A percentile compares a stretch with the other conserved stretches of the same genome.
Evolutionary conservation across 2,113 vertebrate species (phyloP).

Genomic region (Cynoglossus semilaevis): DNA sequence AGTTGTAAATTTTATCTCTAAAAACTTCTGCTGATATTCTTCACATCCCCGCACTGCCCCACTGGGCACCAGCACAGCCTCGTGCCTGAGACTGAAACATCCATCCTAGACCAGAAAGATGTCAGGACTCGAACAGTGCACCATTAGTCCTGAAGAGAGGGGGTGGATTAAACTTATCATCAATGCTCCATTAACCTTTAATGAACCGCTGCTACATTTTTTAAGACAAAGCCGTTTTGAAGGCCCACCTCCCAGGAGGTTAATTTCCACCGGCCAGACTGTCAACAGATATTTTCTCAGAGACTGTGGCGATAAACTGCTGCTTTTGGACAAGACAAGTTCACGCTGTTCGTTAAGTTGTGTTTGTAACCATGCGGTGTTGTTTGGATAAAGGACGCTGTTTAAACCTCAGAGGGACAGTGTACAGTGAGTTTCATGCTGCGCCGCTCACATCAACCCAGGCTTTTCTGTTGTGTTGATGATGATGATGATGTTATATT

Average conservation of each 20-base stretch:
- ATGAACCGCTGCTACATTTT: conserved; percentile 54
- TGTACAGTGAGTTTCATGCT: conserved; percentile 27
- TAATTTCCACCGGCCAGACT: neutral
- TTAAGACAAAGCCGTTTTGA: conserved; percentile 52
- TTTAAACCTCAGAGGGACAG: conserved; percentile 22
- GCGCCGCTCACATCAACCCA: conserved; percentile 35
- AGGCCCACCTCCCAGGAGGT: conserved; percentile 34
- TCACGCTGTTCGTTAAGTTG: conserved; percentile 10
- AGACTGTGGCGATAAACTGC: conserved; percentile 10
- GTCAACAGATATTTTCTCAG: conserved; percentile 24
- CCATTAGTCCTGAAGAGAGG: conserved; percentile 44
- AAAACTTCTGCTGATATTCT: conserved; percentile 14
- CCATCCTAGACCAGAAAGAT: conserved; percentile 37
- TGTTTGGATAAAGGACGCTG: neutral
- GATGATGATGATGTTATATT: conserved; percentile 57
- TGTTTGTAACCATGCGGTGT: conserved; percentile 2
- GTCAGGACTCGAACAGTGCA: conserved; percentile 32
- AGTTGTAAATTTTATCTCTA: conserved; percentile 37
- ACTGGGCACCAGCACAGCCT: conserved; percentile 3
- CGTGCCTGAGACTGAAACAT: conserved; percentile 20
- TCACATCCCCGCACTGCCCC: conserved; percentile 3
- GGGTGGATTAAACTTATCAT: conserved; percentile 55
- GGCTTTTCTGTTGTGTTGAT: conserved; percentile 35
- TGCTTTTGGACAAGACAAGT: neutral
- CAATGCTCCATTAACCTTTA: conserved; percentile 61